Percentiles rank a stretch among this genome's conserved stretches.
These are phyloP conservation scores for Lepus townsendii DNA, from an alignment of 2,797 vertebrate genomes.

Conservation along the genomic window DNA sequence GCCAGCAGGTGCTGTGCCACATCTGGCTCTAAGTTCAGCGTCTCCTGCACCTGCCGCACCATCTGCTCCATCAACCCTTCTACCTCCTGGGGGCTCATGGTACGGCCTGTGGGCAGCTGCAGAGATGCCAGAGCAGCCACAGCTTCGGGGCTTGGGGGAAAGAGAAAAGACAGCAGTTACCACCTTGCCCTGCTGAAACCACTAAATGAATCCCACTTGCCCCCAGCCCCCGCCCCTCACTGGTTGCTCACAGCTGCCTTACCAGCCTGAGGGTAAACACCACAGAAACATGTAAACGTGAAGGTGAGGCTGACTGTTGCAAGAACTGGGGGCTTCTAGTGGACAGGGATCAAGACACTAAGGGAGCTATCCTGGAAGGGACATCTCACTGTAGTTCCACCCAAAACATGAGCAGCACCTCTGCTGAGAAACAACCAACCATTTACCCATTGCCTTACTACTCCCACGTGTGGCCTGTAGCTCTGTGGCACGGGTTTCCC, in stretches of 20 bases:
- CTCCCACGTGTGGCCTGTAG: not conserved
- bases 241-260: not conserved
- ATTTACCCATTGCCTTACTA: not conserved
- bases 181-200: slow-evolving; percentile 72
- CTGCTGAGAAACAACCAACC: not conserved
- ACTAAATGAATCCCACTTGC: not conserved
- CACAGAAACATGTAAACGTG: not conserved
- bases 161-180: slow-evolving; percentile 33
- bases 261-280: not conserved
- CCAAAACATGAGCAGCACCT: not conserved
- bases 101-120: slow-evolving; percentile 95
- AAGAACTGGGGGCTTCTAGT: not conserved
- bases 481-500: not conserved
- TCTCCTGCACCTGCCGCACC: slow-evolving; percentile 94
- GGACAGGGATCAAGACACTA: not conserved
- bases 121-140: slow-evolving; percentile 92
- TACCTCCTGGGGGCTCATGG: slow-evolving; percentile 95
- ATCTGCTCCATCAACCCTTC: slow-evolving; percentile 94
- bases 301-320: not conserved
- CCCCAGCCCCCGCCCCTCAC: not conserved
- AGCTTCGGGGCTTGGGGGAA: slow-evolving; percentile 87
- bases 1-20: slow-evolving; percentile 94
- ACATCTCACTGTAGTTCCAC: not conserved
- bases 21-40: slow-evolving; percentile 92
- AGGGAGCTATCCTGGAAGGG: not conserved